Conservation (phyloP, 2,888 invertebrate genomes). For the Euplagia quadripunctaria region DNA sequence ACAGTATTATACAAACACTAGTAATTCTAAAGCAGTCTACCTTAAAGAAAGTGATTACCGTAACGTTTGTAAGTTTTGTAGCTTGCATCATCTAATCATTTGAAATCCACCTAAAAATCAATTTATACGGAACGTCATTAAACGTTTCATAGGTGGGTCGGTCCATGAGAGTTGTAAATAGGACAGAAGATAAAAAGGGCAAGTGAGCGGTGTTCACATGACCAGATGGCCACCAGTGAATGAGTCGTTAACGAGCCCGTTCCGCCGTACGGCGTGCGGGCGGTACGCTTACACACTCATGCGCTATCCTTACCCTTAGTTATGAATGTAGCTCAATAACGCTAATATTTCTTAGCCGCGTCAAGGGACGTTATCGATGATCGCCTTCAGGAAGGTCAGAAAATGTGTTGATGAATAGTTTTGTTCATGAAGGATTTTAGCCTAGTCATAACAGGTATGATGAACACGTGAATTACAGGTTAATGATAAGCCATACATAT, state of each 20-base stretch:
- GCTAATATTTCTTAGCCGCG: conserved; percentile 11
- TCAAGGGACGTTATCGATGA: conserved; percentile 2
- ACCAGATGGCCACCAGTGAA: conserved; percentile 80
- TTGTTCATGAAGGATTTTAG: background rate
- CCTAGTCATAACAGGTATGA: background rate
- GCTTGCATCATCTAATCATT: background rate
- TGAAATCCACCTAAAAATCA: conserved; percentile 12
- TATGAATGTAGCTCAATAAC: conserved; percentile 29
- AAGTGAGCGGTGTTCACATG: conserved; percentile 61
- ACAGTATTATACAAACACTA: background rate
- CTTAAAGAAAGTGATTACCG: background rate
- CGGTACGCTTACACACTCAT: conserved; percentile 35
- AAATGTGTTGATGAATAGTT: background rate
- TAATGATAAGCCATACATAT: background rate
- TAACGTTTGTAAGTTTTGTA: background rate
- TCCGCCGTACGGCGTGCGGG: conserved; percentile 39
- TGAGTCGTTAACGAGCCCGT: conserved; percentile 75
- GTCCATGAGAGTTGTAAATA: conserved; percentile 40
- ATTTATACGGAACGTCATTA: background rate
- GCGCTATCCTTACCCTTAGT: conserved; percentile 26
- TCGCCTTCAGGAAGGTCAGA: background rate
- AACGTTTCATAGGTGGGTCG: background rate
- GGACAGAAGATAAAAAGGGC: conserved; percentile 60
- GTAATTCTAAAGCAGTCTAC: background rate
- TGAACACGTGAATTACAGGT: background rate